A percentile compares a stretch with the other conserved stretches of the same genome.
Evolutionary conservation across 1,140 invertebrate genomes (phyloP).

Genomic region (Stenopsyche tienmushanensis): DNA sequence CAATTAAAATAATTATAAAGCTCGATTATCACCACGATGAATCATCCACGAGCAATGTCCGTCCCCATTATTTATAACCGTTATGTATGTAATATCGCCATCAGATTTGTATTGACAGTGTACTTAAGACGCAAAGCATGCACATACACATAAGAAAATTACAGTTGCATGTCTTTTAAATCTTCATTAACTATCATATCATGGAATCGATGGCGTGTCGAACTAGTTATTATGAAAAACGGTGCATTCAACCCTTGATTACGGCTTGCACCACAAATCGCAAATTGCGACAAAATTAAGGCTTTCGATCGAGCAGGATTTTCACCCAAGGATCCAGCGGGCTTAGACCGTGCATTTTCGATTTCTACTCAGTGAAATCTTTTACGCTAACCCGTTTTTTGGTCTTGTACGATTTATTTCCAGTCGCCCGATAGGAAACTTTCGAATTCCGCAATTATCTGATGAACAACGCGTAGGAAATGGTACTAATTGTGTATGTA

Average conservation of each 20-base stretch:
- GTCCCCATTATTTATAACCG: slow-evolving; percentile 16
- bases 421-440: slow-evolving; percentile 14
- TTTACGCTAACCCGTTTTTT: slow-evolving; percentile 11
- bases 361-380: slow-evolving; percentile 18
- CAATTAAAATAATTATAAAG: too few relatives aligned
- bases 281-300: too few relatives aligned
- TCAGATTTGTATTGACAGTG: slow-evolving; percentile 9
- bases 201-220: too few relatives aligned
- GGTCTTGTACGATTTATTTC: neutral
- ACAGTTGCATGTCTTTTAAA: neutral
- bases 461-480: slow-evolving; percentile 16
- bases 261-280: too few relatives aligned
- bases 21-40: too few relatives aligned
- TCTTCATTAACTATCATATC: too few relatives aligned
- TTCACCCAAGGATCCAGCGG: too few relatives aligned
- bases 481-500: slow-evolving; percentile 10
- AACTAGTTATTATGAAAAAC: too few relatives aligned
- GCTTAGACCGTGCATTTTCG: slow-evolving; percentile 3
- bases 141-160: neutral
- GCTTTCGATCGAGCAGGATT: too few relatives aligned
- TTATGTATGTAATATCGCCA: slow-evolving; percentile 20
- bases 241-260: too few relatives aligned
- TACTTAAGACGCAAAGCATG: neutral
- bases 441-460: slow-evolving; percentile 33
- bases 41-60: slow-evolving; percentile 33